Percentiles rank a stretch among this genome's conserved stretches.
Conservation (phyloP, 2,113 vertebrate genomes). For the Spea multiplicata region DNA sequence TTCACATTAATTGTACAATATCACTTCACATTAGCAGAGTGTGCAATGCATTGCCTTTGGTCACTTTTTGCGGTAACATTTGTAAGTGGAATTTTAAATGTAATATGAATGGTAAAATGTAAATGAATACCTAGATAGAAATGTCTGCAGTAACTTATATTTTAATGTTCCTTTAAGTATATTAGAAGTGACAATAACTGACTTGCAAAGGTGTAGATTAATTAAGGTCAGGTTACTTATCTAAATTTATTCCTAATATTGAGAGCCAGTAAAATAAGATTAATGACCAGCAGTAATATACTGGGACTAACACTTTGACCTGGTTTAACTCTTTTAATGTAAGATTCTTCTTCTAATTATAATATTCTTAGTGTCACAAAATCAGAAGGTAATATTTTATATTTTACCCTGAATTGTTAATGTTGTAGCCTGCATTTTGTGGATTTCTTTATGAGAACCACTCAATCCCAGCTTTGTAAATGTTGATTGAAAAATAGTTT, state of each 20-base stretch:
- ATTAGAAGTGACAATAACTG: slow-evolving; percentile 31
- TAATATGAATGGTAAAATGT: slow-evolving; percentile 20
- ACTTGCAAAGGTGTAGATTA: slow-evolving; percentile 9
- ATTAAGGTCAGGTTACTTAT: slow-evolving; percentile 33
- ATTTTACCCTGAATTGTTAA: too few species aligned
- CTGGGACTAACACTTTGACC: not conserved
- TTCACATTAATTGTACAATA: slow-evolving; percentile 42
- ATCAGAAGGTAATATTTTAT: too few species aligned
- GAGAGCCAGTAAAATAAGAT: slow-evolving; percentile 16
- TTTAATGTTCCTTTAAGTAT: slow-evolving; percentile 29
- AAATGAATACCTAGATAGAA: not conserved
- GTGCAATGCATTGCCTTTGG: slow-evolving; percentile 35
- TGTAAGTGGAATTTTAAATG: not conserved
- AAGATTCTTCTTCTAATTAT: too few species aligned
- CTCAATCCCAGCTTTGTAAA: too few species aligned
- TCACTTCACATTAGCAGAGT: slow-evolving; percentile 31
- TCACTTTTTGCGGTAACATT: slow-evolving; percentile 8
- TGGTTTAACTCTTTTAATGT: too few species aligned
- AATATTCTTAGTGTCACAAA: too few species aligned
- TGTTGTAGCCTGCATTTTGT: too few species aligned
- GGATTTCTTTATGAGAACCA: too few species aligned
- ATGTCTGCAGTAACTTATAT: slow-evolving; percentile 20
- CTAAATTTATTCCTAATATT: not conserved
- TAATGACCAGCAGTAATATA: slow-evolving; percentile 15
- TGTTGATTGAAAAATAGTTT: too few species aligned